These are phyloP conservation scores for Sympetrum striolatum DNA, from an alignment of 2,888 invertebrate species.

Conservation along the genomic window DNA sequence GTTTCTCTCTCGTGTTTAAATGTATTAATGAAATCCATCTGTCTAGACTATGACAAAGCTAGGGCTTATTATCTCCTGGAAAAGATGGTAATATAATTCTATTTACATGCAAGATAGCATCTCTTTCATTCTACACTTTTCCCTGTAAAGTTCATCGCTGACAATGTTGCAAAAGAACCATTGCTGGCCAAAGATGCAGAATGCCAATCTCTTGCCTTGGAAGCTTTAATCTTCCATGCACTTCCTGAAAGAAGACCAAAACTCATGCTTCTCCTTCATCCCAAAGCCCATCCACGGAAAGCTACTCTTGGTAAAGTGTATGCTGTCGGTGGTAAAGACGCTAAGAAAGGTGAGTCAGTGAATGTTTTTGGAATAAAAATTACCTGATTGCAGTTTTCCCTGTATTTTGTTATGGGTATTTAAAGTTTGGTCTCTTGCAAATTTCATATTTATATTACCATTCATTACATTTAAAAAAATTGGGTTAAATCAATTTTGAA, in stretches of 20 bases:
- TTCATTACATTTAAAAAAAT: too few species aligned
- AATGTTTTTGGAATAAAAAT: not conserved
- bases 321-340: constrained; percentile 93
- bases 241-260: constrained; percentile 80
- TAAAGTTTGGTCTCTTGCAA: not conserved
- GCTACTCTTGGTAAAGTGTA: constrained; percentile 88
- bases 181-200: constrained; percentile 69
- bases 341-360: constrained; percentile 71
- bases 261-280: constrained; percentile 70
- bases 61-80: not conserved
- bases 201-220: constrained; percentile 89
- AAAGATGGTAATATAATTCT: too few species aligned
- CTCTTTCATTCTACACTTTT: not conserved
- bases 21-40: too few species aligned
- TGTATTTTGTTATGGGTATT: not conserved
- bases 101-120: too few species aligned
- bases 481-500: too few species aligned
- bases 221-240: constrained; percentile 92
- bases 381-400: not conserved
- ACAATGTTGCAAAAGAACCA: constrained; percentile 77
- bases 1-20: too few species aligned
- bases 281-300: constrained; percentile 86
- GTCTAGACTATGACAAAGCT: too few species aligned
- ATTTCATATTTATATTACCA: too few species aligned
- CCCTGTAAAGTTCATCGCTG: constrained; percentile 77